A percentile compares a stretch with the other conserved stretches of the same genome.
phyloP scores from a whole-genome alignment of 2,797 vertebrate genomes.

The Lepus townsendii region DNA sequence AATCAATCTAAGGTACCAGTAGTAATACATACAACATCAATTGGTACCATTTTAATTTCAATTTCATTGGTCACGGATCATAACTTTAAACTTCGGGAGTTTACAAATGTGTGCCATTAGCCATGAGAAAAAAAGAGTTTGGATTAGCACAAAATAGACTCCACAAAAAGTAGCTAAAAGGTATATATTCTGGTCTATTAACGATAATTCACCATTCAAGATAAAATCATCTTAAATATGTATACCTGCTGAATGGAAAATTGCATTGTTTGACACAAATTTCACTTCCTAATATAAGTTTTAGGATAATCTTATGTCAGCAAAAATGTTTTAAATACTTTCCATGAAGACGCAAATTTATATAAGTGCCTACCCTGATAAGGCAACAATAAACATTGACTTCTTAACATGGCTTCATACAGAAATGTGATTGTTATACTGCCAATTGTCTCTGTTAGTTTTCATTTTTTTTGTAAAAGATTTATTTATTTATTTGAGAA shows the following conservation, averaged over 20 bases:
- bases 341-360: neutral
- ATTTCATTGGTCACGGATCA: neutral
- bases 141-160: neutral
- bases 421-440: conserved; percentile 14
- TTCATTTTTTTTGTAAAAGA: neutral
- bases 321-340: conserved; percentile 27
- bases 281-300: neutral
- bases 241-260: neutral
- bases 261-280: neutral
- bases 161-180: neutral
- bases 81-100: neutral
- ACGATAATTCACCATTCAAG: neutral
- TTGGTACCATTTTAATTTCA: neutral
- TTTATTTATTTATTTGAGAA: too few relatives aligned
- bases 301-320: neutral
- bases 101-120: neutral
- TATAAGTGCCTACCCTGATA: neutral
- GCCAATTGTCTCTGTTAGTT: neutral
- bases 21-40: neutral
- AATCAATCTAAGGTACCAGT: conserved; percentile 21
- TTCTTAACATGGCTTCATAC: conserved; percentile 41
- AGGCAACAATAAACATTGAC: neutral
- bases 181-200: accelerated
- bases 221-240: neutral
- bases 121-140: neutral